Conservation (phyloP, 64 coral and sea anemone species). For the Dendrophyllia cribrosa region DNA sequence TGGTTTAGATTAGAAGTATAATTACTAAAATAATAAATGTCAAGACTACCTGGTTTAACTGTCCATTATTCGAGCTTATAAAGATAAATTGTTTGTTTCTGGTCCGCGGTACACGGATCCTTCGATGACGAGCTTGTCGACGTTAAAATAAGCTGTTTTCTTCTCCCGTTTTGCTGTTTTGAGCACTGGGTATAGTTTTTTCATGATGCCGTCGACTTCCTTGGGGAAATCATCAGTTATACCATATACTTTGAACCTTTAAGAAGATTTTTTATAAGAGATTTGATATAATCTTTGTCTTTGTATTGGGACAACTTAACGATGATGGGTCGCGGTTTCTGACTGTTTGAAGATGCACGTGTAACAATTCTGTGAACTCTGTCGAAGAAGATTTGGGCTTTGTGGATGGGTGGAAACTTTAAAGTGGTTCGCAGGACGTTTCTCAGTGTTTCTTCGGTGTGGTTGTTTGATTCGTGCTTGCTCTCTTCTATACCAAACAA, state of each 20-base stretch:
- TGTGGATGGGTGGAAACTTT: background rate
- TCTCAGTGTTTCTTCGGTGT: background rate
- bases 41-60: background rate
- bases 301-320: background rate
- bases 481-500: background rate
- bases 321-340: background rate
- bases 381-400: background rate
- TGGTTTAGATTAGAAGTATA: no score
- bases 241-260: slow-evolving; percentile 5
- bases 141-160: background rate
- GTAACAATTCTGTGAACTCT: slow-evolving; percentile 4
- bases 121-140: slow-evolving; percentile 4
- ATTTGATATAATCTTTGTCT: background rate
- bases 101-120: background rate
- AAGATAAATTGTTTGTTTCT: background rate
- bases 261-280: background rate
- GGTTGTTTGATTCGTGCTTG: background rate
- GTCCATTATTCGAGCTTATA: background rate
- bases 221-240: background rate
- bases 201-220: background rate
- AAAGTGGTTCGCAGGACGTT: background rate
- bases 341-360: background rate
- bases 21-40: no score
- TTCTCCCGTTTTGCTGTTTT: slow-evolving; percentile 7
- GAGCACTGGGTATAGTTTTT: slow-evolving; percentile 1